These are phyloP conservation scores for Natrix natrix DNA, from an alignment of 2,797 vertebrate genomes.

Conservation along the genomic window DNA sequence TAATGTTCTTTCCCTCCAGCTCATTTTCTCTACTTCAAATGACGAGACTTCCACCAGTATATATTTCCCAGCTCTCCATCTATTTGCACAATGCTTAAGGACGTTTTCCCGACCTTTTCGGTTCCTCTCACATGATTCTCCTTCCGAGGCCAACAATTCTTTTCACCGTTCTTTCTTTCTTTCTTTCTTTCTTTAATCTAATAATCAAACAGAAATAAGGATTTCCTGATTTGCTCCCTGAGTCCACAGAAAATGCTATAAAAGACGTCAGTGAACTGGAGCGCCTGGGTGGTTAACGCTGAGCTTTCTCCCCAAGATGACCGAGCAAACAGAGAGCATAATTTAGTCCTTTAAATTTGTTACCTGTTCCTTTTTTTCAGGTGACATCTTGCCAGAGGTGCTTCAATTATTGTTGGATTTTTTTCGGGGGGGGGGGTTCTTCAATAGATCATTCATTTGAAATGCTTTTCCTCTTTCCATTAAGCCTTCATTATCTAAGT, in stretches of 20 bases:
- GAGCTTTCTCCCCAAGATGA: constrained; percentile 30
- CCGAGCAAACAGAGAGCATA: constrained; percentile 46
- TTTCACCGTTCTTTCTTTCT: not conserved
- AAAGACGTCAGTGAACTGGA: constrained; percentile 11
- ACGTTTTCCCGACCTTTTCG: not conserved
- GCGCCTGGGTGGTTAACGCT: constrained; percentile 16
- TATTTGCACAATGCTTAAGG: not conserved
- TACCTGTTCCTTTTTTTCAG: not conserved
- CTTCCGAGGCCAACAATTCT: not conserved
- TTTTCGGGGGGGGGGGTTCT: not conserved
- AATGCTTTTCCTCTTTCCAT: not conserved
- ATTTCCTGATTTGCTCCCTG: not conserved
- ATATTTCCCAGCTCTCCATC: not conserved
- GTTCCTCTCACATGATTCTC: not conserved
- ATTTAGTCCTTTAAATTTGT: constrained; percentile 51
- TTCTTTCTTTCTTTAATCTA: not conserved
- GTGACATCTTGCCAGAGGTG: not conserved
- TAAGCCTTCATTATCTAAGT: constrained; percentile 39
- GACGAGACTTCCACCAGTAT: not conserved
- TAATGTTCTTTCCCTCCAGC: not conserved
- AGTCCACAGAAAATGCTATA: not conserved
- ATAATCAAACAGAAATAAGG: not conserved
- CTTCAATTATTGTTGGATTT: constrained; percentile 33
- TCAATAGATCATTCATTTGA: constrained; percentile 32
- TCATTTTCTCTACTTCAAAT: not conserved